Conservation (phyloP, 2,797 vertebrate genomes). For the Phataginus tetradactyla region DNA sequence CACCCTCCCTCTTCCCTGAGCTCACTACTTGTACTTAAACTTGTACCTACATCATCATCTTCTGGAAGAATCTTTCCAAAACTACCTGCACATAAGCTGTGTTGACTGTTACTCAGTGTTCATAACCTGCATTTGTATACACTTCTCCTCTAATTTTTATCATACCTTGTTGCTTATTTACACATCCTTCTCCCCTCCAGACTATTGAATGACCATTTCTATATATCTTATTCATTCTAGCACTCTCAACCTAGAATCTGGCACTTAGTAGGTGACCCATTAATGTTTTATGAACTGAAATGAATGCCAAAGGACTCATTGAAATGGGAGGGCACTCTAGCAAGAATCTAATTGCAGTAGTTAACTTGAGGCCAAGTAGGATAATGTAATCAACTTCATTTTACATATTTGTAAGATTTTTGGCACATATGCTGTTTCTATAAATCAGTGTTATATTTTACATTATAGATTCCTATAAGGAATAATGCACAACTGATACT, state of each 20-base stretch:
- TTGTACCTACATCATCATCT: neutral
- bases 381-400: neutral
- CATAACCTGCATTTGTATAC: neutral
- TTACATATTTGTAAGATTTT: neutral
- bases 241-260: neutral
- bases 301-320: neutral
- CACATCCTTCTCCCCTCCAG: neutral
- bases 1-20: accelerated
- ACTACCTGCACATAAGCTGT: accelerated
- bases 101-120: neutral
- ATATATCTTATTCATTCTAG: neutral
- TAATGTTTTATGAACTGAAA: neutral
- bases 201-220: neutral
- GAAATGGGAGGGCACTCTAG: neutral
- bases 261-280: neutral
- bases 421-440: neutral
- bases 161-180: neutral
- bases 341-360: neutral
- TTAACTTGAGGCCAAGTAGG: constrained; percentile 27
- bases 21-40: neutral
- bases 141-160: neutral
- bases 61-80: neutral
- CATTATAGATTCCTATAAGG: neutral
- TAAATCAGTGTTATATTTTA: neutral
- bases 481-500: constrained; percentile 1